phyloP scores from a whole-genome alignment of 2,797 vertebrate genomes.

The Muscicapa striata region DNA sequence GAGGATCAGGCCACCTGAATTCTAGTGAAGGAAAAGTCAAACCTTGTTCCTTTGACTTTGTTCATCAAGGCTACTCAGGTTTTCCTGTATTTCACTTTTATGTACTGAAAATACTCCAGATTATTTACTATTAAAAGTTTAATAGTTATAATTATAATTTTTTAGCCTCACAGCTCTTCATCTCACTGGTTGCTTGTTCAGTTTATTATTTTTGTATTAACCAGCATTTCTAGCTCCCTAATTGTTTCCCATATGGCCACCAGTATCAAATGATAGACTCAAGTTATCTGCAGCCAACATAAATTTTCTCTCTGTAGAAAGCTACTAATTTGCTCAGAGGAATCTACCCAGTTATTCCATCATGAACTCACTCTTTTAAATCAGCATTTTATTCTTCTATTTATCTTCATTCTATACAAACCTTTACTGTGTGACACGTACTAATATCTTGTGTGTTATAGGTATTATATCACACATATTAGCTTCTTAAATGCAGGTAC shows the following conservation, averaged over 20 bases:
- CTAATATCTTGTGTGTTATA: neutral
- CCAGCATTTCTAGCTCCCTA: neutral
- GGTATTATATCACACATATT: neutral
- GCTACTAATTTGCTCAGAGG: neutral
- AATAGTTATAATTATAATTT: neutral
- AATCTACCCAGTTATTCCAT: neutral
- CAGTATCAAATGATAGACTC: neutral
- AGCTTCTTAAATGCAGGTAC: neutral
- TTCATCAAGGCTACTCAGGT: neutral
- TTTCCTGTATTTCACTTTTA: neutral
- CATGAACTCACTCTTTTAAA: neutral
- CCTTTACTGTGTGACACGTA: neutral
- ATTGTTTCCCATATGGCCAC: neutral
- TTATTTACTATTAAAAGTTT: neutral
- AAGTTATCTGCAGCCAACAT: neutral
- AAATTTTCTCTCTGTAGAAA: neutral
- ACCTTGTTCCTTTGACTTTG: neutral
- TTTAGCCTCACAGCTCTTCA: neutral
- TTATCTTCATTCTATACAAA: neutral
- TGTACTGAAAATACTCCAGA: neutral
- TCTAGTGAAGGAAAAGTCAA: neutral
- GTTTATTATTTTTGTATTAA: neutral
- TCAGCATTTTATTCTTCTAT: neutral
- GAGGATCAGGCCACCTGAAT: neutral
- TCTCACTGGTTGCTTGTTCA: neutral